Conservation (phyloP, 2,113 vertebrate genomes). For the Ramphastos sulfuratus region DNA sequence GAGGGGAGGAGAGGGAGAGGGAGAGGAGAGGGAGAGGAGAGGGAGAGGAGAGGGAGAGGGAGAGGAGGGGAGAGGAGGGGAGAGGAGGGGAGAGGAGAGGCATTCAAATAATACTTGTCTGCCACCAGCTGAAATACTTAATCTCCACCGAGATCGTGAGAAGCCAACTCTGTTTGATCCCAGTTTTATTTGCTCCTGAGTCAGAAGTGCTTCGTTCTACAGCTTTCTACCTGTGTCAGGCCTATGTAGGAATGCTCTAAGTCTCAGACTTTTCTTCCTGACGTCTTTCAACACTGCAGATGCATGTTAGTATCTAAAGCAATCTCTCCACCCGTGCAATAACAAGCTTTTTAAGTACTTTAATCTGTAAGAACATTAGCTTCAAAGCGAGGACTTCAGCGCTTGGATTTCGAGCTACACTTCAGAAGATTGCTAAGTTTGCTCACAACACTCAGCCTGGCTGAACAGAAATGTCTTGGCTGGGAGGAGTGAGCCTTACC, state of each 20-base stretch:
- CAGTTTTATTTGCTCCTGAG: neutral
- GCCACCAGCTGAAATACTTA: neutral
- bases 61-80: too few species aligned
- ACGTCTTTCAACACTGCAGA: neutral
- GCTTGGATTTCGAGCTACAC: neutral
- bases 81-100: neutral
- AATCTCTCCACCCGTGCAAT: neutral
- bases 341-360: constrained; percentile 24
- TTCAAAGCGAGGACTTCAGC: neutral
- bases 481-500: neutral
- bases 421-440: constrained; percentile 17
- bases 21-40: too few species aligned
- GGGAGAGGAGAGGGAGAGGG: too few species aligned
- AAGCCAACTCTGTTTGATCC: neutral
- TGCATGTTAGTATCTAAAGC: neutral
- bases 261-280: neutral
- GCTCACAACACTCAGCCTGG: neutral
- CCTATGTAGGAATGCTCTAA: neutral
- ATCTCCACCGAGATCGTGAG: neutral
- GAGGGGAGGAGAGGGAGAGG: too few species aligned
- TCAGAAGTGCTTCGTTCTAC: neutral
- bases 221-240: neutral
- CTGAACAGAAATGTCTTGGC: neutral
- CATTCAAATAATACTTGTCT: neutral
- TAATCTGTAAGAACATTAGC: constrained; percentile 18